These are phyloP conservation scores for Percopsis transmontana DNA, from an alignment of 2,113 vertebrate genomes.

Conservation along the genomic window DNA sequence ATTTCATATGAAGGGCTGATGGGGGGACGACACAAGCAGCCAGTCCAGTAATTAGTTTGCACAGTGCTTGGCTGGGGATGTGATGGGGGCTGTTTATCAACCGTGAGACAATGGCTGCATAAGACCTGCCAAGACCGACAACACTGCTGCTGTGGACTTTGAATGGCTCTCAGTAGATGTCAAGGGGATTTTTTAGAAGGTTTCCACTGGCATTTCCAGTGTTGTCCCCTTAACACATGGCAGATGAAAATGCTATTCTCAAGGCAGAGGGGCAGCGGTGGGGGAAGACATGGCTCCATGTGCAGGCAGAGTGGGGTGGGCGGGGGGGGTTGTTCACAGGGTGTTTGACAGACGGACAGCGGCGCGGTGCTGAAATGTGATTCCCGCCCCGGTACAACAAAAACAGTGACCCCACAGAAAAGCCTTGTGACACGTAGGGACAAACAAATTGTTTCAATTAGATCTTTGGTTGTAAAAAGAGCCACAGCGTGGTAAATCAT, in stretches of 20 bases:
- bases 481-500: constrained; percentile 40
- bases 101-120: constrained; percentile 60
- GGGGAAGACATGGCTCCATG: constrained; percentile 26
- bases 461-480: constrained; percentile 22
- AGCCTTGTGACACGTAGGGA: neutral
- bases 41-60: constrained; percentile 70
- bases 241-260: constrained; percentile 50
- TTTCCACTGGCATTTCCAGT: constrained; percentile 34
- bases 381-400: neutral
- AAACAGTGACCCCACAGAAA: constrained; percentile 15
- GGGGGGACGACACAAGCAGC: constrained; percentile 52
- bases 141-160: constrained; percentile 42
- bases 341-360: constrained; percentile 4
- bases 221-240: constrained; percentile 38
- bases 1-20: constrained; percentile 44
- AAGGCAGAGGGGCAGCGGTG: constrained; percentile 26
- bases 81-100: constrained; percentile 59
- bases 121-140: constrained; percentile 55
- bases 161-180: constrained; percentile 43
- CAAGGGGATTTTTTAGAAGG: constrained; percentile 37
- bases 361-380: constrained; percentile 5
- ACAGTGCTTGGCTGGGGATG: constrained; percentile 52
- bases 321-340: constrained; percentile 18
- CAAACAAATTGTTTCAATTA: neutral
- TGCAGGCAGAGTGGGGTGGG: constrained; percentile 5